A percentile compares a stretch with the other conserved stretches of the same genome.
phyloP scores from a whole-genome alignment of 2,113 vertebrate genomes.

The Xenus cinereus region DNA sequence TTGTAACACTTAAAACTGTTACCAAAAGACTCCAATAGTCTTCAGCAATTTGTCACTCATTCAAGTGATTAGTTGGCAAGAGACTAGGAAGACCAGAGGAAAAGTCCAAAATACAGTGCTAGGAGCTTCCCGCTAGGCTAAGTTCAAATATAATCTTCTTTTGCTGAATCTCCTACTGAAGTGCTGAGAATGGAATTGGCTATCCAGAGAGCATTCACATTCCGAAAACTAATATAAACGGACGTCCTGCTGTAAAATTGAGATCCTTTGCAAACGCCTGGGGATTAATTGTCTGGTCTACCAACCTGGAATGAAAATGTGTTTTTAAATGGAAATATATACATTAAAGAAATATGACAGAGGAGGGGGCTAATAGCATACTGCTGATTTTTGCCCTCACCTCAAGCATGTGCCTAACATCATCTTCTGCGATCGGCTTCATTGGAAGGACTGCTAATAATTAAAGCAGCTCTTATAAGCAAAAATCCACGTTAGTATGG shows the following conservation, averaged over 20 bases:
- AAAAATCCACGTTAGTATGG: neutral
- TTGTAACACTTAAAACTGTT: neutral
- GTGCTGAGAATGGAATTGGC: slow-evolving; percentile 1
- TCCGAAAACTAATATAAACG: neutral
- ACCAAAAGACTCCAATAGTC: neutral
- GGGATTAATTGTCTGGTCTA: neutral
- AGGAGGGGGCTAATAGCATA: neutral
- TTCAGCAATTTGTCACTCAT: neutral
- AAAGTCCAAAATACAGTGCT: neutral
- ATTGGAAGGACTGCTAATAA: neutral
- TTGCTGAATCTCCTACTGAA: neutral
- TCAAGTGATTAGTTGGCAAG: neutral
- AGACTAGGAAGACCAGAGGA: neutral
- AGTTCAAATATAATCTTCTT: neutral
- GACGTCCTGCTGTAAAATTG: neutral
- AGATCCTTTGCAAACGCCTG: neutral
- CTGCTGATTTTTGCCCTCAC: neutral
- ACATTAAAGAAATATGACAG: neutral
- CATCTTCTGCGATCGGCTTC: neutral
- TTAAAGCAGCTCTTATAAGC: neutral
- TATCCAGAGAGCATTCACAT: neutral
- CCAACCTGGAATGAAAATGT: neutral
- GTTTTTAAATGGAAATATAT: neutral
- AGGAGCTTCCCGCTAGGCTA: neutral
- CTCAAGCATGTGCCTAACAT: neutral